Conservation (phyloP, 37 sponge, comb jelly and placozoan species). For the Chondrilla cf. caribensis region DNA sequence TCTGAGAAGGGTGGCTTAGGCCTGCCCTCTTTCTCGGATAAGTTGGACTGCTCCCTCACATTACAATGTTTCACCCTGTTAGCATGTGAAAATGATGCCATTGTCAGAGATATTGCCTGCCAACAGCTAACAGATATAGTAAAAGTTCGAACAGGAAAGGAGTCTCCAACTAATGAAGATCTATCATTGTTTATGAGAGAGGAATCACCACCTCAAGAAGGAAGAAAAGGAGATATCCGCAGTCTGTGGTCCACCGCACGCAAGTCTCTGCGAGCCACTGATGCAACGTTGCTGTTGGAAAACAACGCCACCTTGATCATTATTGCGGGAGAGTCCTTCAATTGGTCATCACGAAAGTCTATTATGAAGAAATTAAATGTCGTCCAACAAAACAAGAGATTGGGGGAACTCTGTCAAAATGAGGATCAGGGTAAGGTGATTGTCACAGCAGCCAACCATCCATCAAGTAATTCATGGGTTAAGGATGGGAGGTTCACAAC, state of each 20-base stretch:
- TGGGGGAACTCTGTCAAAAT: not conserved
- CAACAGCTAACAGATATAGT: not conserved
- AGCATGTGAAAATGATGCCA: not conserved
- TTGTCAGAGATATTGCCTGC: not conserved
- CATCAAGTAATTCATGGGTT: slow-evolving; percentile 43
- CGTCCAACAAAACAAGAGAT: not conserved
- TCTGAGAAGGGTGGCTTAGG: slow-evolving; percentile 31
- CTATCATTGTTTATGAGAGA: not conserved
- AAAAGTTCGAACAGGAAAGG: not conserved
- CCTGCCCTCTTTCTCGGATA: slow-evolving; percentile 28
- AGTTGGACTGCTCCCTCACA: not conserved
- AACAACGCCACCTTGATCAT: not conserved
- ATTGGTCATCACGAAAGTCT: not conserved
- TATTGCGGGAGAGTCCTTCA: not conserved
- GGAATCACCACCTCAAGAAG: not conserved
- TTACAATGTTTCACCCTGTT: not conserved
- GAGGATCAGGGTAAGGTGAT: slow-evolving; percentile 44
- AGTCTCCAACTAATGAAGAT: not conserved
- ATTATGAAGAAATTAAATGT: not conserved
- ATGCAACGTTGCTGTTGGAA: not conserved
- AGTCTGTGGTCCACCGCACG: not conserved
- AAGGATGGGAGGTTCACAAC: slow-evolving; percentile 15
- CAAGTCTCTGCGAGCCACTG: not conserved
- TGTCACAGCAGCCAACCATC: not conserved
- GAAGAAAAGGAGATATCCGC: not conserved